phyloP scores from a whole-genome alignment of 2,888 invertebrate genomes.

The Lithophane leautieri region DNA sequence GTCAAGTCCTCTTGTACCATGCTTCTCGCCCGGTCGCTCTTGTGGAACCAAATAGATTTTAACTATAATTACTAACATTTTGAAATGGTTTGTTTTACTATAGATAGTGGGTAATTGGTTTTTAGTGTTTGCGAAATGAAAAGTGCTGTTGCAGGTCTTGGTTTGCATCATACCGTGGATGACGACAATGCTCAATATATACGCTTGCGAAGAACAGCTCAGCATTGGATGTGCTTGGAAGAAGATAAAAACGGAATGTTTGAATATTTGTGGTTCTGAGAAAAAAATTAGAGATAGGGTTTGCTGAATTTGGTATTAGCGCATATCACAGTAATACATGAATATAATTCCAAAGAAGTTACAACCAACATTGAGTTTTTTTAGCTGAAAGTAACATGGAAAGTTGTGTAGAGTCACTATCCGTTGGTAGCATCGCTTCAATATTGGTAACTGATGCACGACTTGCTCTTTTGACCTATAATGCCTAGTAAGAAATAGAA shows the following conservation, averaged over 20 bases:
- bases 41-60: constrained; percentile 56
- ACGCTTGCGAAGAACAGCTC: neutral
- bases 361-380: no score
- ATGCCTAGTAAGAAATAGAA: neutral
- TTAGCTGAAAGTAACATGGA: no score
- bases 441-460: neutral
- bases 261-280: no score
- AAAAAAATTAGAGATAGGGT: neutral
- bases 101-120: constrained; percentile 29
- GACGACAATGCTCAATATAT: neutral
- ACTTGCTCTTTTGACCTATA: constrained; percentile 10
- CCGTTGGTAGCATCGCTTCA: neutral
- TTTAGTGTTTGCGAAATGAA: constrained; percentile 29
- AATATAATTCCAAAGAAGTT: no score
- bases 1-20: constrained; percentile 66
- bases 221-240: neutral
- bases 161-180: neutral
- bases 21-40: constrained; percentile 65
- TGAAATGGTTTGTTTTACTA: constrained; percentile 48
- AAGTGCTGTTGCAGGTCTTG: neutral
- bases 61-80: constrained; percentile 52
- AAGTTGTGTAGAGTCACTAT: no score
- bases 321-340: no score
- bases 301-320: neutral
- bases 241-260: neutral